Conservation (phyloP, 2,888 invertebrate species). For the Zelleria hepariella region DNA sequence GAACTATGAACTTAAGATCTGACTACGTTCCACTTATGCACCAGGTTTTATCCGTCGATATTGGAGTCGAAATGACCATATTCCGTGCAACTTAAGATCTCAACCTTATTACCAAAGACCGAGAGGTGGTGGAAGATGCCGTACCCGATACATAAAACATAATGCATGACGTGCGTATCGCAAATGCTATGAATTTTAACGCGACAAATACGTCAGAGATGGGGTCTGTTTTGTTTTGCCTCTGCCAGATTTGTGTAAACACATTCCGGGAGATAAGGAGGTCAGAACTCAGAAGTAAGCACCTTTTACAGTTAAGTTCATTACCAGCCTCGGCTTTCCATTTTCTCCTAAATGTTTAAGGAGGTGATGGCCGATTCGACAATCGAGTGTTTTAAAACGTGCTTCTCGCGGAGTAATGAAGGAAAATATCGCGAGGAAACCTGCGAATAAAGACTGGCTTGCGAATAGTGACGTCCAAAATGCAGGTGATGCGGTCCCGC, state of each 20-base stretch:
- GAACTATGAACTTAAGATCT: not conserved
- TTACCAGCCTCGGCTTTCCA: not conserved
- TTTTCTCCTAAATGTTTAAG: not conserved
- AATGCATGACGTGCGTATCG: conserved; percentile 38
- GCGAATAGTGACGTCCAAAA: too few species aligned
- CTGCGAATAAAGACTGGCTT: too few species aligned
- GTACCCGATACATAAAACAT: conserved; percentile 56
- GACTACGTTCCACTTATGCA: not conserved
- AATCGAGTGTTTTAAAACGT: too few species aligned
- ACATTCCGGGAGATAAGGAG: not conserved
- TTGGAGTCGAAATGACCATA: not conserved
- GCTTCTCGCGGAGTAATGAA: too few species aligned
- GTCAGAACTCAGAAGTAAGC: not conserved
- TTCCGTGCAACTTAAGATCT: conserved; percentile 10
- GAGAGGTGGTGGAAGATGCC: conserved; percentile 23
- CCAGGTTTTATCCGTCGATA: conserved; percentile 44
- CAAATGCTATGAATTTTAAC: conserved; percentile 56
- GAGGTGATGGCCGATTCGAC: not conserved
- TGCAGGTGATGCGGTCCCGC: too few species aligned
- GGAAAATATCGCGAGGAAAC: too few species aligned
- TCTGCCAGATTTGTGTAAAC: not conserved
- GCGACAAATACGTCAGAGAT: not conserved
- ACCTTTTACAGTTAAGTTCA: not conserved
- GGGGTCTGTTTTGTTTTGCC: not conserved
- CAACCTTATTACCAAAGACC: conserved; percentile 25